A percentile compares a stretch with the other conserved stretches of the same genome.
Evolutionary conservation across 2,888 invertebrate species (phyloP).

Genomic region (Dyspetes luteomarginatus): DNA sequence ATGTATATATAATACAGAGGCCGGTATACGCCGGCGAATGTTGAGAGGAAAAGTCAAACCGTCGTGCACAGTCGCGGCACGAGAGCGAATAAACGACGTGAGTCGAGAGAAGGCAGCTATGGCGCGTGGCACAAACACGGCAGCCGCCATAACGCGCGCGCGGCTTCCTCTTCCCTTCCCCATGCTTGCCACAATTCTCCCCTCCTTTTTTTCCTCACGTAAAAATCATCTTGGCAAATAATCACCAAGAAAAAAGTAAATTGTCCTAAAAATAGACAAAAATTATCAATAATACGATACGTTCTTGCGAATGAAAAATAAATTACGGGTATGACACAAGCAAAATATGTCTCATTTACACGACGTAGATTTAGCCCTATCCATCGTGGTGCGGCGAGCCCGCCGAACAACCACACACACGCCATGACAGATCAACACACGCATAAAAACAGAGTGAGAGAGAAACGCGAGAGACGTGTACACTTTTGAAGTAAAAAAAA

Average conservation of each 20-base stretch:
- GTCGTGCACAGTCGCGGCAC: not conserved
- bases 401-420: slow-evolving; percentile 67
- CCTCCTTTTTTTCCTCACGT: slow-evolving; percentile 36
- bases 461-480: slow-evolving; percentile 60
- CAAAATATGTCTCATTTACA: slow-evolving; percentile 20
- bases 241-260: slow-evolving; percentile 10
- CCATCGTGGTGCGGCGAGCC: slow-evolving; percentile 1
- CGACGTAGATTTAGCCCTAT: slow-evolving; percentile 9
- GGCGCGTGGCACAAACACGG: slow-evolving; percentile 81
- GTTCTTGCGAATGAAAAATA: too few species aligned
- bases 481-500: slow-evolving; percentile 27
- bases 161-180: slow-evolving; percentile 50
- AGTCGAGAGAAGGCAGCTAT: slow-evolving; percentile 76
- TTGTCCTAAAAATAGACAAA: not conserved
- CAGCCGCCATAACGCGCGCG: slow-evolving; percentile 76
- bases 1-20: not conserved
- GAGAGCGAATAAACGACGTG: slow-evolving; percentile 74
- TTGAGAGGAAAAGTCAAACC: not conserved
- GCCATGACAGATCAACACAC: slow-evolving; percentile 80
- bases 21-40: not conserved
- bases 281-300: not conserved
- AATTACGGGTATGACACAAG: too few species aligned
- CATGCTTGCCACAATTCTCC: slow-evolving; percentile 16
- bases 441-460: slow-evolving; percentile 77
- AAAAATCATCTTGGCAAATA: not conserved